Conservation (phyloP, 2,113 vertebrate species). For the Miniopterus natalensis region DNA sequence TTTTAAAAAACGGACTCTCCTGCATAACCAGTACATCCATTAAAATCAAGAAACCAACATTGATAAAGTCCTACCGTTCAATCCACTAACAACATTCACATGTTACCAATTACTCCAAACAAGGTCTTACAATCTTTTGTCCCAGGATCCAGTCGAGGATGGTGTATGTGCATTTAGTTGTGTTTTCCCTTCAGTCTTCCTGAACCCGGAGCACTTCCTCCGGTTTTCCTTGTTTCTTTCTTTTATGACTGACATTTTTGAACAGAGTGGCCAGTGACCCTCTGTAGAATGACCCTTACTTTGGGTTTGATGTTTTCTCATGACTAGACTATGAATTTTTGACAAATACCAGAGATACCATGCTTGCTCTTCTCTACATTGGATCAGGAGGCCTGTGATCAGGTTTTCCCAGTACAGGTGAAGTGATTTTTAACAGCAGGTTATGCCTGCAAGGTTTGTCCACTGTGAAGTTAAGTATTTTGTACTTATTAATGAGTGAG, state of each 20-base stretch:
- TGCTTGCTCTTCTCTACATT: background rate
- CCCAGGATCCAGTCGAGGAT: background rate
- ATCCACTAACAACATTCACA: background rate
- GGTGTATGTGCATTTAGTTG: background rate
- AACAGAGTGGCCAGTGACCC: background rate
- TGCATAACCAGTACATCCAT: background rate
- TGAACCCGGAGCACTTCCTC: background rate
- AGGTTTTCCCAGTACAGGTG: background rate
- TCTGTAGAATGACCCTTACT: background rate
- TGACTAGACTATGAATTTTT: background rate
- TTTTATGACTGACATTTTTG: background rate
- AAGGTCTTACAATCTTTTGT: background rate
- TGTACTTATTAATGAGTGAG: background rate
- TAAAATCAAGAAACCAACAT: background rate
- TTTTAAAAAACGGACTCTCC: background rate
- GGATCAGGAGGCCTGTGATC: background rate
- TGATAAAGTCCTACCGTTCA: constrained; percentile 11
- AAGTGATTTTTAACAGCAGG: background rate
- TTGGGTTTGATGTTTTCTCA: background rate
- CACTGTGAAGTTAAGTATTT: background rate
- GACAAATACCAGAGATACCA: background rate
- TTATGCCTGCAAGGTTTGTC: background rate
- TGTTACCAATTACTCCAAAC: background rate
- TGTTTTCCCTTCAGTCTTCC: background rate
- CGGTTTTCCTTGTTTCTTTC: background rate